These are phyloP conservation scores for Drosophila malerkotliana DNA, from an alignment of 1,140 invertebrate species.

Conservation along the genomic window DNA sequence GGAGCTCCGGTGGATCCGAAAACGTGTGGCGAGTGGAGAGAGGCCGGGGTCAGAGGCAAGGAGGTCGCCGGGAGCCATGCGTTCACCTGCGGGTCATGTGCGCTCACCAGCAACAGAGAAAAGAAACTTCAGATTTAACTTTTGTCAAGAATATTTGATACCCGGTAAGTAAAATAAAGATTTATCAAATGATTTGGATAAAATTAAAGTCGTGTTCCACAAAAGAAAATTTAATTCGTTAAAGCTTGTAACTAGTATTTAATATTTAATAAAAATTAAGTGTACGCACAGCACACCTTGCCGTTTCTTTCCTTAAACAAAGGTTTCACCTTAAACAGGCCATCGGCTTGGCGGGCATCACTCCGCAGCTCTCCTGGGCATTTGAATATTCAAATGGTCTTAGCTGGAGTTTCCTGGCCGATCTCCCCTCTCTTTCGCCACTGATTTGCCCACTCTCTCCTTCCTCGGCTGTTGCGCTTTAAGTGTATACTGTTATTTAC, in stretches of 20 bases:
- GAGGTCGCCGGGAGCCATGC: conserved; percentile 34
- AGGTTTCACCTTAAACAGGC: conserved; percentile 30
- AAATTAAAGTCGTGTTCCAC: background rate
- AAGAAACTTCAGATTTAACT: conserved; percentile 15
- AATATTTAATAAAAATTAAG: background rate
- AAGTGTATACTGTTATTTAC: conserved; percentile 77
- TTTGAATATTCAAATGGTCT: conserved; percentile 78
- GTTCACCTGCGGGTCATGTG: conserved; percentile 50
- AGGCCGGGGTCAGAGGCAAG: background rate
- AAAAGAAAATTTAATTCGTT: no score
- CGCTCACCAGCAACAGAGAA: conserved; percentile 11
- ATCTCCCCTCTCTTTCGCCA: background rate
- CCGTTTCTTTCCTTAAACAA: background rate
- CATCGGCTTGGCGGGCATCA: conserved; percentile 34
- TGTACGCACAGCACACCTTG: background rate
- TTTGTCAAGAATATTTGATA: conserved; percentile 9
- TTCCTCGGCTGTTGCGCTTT: conserved; percentile 59
- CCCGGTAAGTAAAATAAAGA: background rate
- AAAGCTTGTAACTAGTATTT: background rate
- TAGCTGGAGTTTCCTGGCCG: conserved; percentile 44
- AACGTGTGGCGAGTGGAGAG: background rate
- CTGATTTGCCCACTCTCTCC: background rate
- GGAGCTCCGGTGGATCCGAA: conserved; percentile 3
- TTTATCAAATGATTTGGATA: background rate
- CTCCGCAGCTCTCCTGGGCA: conserved; percentile 62